These are phyloP conservation scores for Chaitophorus viminalis DNA, from an alignment of 2,888 invertebrate genomes.

Conservation along the genomic window DNA sequence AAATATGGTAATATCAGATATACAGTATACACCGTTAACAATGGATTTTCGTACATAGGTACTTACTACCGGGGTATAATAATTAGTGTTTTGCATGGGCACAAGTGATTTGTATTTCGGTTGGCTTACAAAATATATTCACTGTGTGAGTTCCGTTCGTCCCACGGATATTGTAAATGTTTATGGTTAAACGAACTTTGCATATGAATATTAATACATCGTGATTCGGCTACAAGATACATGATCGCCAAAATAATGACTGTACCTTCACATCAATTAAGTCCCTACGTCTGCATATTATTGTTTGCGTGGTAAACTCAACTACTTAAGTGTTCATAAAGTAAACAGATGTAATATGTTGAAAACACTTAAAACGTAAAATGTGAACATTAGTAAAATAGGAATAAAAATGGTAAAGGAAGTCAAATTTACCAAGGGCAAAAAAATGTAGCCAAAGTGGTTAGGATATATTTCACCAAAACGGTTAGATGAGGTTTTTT, in stretches of 20 bases:
- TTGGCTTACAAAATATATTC: background rate
- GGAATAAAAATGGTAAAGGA: background rate
- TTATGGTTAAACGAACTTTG: slow-evolving; percentile 2
- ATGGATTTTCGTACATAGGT: background rate
- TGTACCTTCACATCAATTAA: slow-evolving; percentile 20
- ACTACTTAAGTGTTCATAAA: slow-evolving; percentile 3
- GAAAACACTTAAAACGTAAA: background rate
- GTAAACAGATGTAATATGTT: background rate
- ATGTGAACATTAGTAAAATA: background rate
- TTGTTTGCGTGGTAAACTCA: slow-evolving; percentile 32
- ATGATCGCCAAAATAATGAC: slow-evolving; percentile 18
- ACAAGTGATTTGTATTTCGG: slow-evolving; percentile 7
- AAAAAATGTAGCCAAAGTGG: background rate
- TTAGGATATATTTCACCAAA: background rate
- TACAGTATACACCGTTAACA: background rate
- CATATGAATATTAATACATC: slow-evolving; percentile 10
- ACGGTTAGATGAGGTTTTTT: background rate
- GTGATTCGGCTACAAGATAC: background rate
- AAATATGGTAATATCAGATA: background rate
- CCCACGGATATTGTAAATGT: slow-evolving; percentile 33
- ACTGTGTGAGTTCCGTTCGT: background rate
- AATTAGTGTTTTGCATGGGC: slow-evolving; percentile 17
- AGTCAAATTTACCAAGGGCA: background rate
- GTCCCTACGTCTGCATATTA: slow-evolving; percentile 10
- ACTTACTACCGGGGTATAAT: background rate